Base-by-base conservation (phyloP, 1,140 invertebrate species). In the Hesperophylax magnus region DNA sequence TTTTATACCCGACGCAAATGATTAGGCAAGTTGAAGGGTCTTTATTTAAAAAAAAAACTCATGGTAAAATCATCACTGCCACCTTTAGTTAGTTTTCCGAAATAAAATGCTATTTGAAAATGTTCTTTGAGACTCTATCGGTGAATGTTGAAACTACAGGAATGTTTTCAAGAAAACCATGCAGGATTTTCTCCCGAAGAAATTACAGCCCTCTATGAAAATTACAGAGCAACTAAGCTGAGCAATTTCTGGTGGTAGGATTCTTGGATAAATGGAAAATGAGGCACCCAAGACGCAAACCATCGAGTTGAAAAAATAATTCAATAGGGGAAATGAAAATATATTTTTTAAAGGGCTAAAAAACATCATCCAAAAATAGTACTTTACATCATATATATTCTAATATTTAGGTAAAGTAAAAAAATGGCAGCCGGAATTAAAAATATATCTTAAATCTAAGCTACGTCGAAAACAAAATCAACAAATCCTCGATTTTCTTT, bases 181-280 rank as follows among this genome's bases (percentile, higher is more conserved):
- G 11, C 9, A 47, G 39, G 9, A 61, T 18, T 22, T 61, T 61
- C 11, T 61, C 58, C 20, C 5, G 20, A 15, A 8, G 18, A 4
- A 61, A 61, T 8, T n/a, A 60, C 6, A 60, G 56, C 58, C 58
- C 18, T 20, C 58, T 61, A 61, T 61, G 58, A 18, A 61, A 61
- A 61, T 20, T 61, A 8, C 56, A 2, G 39, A 47, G 39, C 39
- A 47, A 47, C 39, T 47, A 14, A 47, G 11, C 39, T 47, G 11
- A 1, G 8, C 7, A 34, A 34, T 18, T 61, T 20, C 18, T 0
- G 8, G 58, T 61, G 58, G 58, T 61, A 20, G 24, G 58, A 61
- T 11, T 61, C 58, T 61, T 61, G 58, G 58, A 20, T 61, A 61
- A 61, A 20, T 18, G 20, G 58, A 61, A 61, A 61, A 22, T 8